phyloP scores from a whole-genome alignment of 2,888 invertebrate genomes.

The Alloplasta piceator region DNA sequence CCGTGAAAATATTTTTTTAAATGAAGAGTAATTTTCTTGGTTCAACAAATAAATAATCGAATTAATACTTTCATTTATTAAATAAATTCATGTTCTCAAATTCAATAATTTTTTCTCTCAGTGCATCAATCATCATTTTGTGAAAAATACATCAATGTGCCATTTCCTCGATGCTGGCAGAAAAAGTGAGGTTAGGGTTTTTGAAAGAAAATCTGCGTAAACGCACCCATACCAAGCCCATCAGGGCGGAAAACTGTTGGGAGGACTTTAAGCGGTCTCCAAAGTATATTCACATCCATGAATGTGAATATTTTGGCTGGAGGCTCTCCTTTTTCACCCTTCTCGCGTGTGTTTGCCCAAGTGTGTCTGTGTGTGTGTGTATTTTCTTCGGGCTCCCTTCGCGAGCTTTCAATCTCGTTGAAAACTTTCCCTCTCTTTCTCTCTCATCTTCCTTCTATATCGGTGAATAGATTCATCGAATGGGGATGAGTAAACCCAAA shows the following conservation, averaged over 20 bases:
- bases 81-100: no score
- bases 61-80: no score
- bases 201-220: background rate
- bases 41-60: no score
- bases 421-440: constrained; percentile 33
- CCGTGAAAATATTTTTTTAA: no score
- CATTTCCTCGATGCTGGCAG: no score
- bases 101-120: no score
- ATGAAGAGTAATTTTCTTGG: no score
- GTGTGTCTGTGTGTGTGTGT: constrained; percentile 1
- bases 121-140: no score
- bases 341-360: background rate
- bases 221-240: constrained; percentile 8
- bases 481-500: background rate
- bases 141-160: no score
- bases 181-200: no score
- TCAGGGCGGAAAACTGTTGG: constrained; percentile 2
- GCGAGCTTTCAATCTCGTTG: constrained; percentile 25
- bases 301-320: constrained; percentile 48
- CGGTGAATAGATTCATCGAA: constrained; percentile 52
- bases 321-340: constrained; percentile 10
- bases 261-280: constrained; percentile 42
- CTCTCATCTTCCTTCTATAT: constrained; percentile 20
- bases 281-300: constrained; percentile 44
- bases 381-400: constrained; percentile 22